Conservation (phyloP, 2,113 vertebrate genomes). For the Gopherus flavomarginatus region DNA sequence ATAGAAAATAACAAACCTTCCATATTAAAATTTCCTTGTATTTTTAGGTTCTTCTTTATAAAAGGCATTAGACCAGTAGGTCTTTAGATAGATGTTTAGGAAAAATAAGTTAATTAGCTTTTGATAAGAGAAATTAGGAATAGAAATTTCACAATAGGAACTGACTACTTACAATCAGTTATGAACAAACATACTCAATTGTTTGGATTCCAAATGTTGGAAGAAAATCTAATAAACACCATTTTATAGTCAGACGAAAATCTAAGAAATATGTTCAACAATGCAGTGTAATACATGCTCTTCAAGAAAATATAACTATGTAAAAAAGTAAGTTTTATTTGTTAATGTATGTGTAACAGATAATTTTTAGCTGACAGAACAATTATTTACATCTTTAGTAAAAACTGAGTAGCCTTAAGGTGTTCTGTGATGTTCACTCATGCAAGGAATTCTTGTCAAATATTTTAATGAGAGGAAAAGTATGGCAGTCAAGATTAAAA, state of each 20-base stretch:
- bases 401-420: constrained; percentile 64
- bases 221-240: background rate
- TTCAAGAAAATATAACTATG: background rate
- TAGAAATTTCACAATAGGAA: constrained; percentile 37
- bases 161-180: constrained; percentile 31
- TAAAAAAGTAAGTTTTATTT: constrained; percentile 17
- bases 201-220: constrained; percentile 26
- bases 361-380: constrained; percentile 47
- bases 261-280: background rate
- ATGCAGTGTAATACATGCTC: background rate
- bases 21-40: constrained; percentile 13
- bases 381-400: constrained; percentile 65
- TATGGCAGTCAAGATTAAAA: constrained; percentile 75
- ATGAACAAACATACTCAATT: background rate
- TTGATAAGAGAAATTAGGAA: constrained; percentile 3
- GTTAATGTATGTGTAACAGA: constrained; percentile 30
- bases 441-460: constrained; percentile 84
- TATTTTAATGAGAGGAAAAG: constrained; percentile 83
- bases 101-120: constrained; percentile 42
- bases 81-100: constrained; percentile 21
- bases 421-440: constrained; percentile 71
- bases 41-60: constrained; percentile 25
- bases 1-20: constrained; percentile 45
- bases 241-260: constrained; percentile 22
- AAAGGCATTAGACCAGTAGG: constrained; percentile 26